These are phyloP conservation scores for Deroplatys truncata DNA, from an alignment of 2,888 invertebrate species.

Conservation along the genomic window DNA sequence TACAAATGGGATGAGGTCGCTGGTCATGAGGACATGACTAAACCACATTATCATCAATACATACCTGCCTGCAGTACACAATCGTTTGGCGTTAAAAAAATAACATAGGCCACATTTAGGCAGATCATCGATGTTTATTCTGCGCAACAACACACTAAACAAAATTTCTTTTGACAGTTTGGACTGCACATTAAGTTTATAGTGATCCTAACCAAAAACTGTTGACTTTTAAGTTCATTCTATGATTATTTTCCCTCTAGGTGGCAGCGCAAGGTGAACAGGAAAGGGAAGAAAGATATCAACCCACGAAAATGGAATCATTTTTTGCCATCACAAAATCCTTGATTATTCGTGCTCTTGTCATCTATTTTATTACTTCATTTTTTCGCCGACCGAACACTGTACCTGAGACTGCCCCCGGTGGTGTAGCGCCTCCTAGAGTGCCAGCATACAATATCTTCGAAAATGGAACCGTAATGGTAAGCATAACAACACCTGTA, in stretches of 20 bases:
- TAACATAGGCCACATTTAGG: background rate
- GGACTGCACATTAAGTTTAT: no score
- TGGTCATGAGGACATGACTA: constrained; percentile 5
- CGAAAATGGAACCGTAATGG: constrained; percentile 73
- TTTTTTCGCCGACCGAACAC: constrained; percentile 68
- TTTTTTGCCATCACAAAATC: constrained; percentile 83
- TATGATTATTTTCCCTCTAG: background rate
- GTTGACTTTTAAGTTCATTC: background rate
- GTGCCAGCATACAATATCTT: constrained; percentile 69
- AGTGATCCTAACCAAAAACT: background rate
- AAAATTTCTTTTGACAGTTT: no score
- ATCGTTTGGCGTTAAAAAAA: background rate
- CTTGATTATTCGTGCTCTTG: constrained; percentile 77
- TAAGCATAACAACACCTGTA: constrained; percentile 35
- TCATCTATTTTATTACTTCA: constrained; percentile 89
- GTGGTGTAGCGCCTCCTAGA: constrained; percentile 34
- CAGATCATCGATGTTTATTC: no score
- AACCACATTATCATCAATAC: background rate
- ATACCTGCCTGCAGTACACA: background rate
- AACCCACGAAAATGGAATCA: constrained; percentile 67
- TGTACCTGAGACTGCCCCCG: constrained; percentile 42
- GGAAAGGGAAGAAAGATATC: constrained; percentile 42
- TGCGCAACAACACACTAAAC: no score
- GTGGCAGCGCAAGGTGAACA: constrained; percentile 26
- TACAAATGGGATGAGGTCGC: background rate